These are phyloP conservation scores for Galago senegalensis DNA, from an alignment of 2,797 vertebrate species.

Conservation along the genomic window DNA sequence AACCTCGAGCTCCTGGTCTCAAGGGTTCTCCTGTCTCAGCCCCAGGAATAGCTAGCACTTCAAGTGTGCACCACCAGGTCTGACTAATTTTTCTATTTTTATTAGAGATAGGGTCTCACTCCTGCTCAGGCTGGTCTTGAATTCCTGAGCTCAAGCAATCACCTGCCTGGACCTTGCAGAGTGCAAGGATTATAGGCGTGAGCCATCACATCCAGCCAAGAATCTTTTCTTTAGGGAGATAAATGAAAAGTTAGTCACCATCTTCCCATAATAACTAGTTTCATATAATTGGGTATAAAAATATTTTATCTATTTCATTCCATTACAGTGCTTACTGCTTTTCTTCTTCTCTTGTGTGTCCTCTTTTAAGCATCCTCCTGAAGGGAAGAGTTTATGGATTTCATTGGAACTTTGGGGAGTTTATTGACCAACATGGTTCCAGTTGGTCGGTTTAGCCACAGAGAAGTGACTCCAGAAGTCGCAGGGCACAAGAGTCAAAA, in stretches of 20 bases:
- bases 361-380: background rate
- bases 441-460: accelerated
- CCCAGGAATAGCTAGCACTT: too few relatives aligned
- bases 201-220: background rate
- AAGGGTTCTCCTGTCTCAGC: too few relatives aligned
- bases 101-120: too few relatives aligned
- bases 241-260: background rate
- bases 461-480: background rate
- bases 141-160: too few relatives aligned
- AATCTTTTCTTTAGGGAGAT: background rate
- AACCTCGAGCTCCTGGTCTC: too few relatives aligned
- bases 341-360: background rate
- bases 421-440: background rate
- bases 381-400: background rate
- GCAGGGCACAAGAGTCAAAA: background rate
- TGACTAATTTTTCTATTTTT: too few relatives aligned
- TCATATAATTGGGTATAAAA: background rate
- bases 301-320: background rate
- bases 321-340: background rate
- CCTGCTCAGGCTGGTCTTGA: too few relatives aligned
- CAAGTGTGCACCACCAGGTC: too few relatives aligned
- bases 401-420: background rate
- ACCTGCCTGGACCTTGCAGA: too few relatives aligned
- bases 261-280: background rate
- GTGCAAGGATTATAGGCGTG: too few relatives aligned